These are phyloP conservation scores for Eulemur coronatus DNA, from an alignment of 2,797 vertebrate genomes.

Conservation along the genomic window DNA sequence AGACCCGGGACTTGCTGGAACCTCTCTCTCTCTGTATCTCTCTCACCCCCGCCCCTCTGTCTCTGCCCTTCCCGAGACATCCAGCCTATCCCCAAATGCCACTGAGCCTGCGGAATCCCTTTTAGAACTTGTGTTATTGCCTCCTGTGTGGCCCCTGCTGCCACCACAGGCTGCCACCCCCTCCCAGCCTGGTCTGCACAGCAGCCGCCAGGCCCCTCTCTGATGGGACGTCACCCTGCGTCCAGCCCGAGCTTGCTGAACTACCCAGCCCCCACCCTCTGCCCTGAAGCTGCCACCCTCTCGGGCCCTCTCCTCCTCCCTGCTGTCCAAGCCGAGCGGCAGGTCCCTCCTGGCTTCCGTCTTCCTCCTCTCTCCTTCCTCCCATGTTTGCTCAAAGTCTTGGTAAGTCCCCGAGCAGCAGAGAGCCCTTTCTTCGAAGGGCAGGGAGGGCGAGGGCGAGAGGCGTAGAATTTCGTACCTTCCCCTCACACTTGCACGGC, in stretches of 20 bases:
- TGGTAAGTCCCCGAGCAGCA: neutral
- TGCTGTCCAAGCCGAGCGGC: neutral
- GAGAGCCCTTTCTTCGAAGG: neutral
- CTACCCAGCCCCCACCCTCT: fast-evolving
- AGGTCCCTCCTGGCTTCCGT: neutral
- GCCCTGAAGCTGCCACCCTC: neutral
- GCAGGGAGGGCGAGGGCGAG: no score
- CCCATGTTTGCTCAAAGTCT: neutral
- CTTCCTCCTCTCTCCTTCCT: neutral
- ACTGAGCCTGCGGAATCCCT: neutral
- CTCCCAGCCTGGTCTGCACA: fast-evolving
- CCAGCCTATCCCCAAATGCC: no score
- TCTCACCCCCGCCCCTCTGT: neutral
- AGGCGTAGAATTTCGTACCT: neutral
- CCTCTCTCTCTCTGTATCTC: neutral
- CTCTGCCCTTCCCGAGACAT: neutral
- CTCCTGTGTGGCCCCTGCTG: neutral
- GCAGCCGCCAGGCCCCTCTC: fast-evolving
- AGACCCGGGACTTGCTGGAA: neutral
- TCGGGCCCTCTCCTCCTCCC: fast-evolving
- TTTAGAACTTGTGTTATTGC: fast-evolving
- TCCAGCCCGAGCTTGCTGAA: fast-evolving
- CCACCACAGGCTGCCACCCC: no score
- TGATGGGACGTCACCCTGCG: fast-evolving
- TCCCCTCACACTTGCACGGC: neutral